Conservation (phyloP, 2,113 vertebrate species). For the Colinus virginianus region DNA sequence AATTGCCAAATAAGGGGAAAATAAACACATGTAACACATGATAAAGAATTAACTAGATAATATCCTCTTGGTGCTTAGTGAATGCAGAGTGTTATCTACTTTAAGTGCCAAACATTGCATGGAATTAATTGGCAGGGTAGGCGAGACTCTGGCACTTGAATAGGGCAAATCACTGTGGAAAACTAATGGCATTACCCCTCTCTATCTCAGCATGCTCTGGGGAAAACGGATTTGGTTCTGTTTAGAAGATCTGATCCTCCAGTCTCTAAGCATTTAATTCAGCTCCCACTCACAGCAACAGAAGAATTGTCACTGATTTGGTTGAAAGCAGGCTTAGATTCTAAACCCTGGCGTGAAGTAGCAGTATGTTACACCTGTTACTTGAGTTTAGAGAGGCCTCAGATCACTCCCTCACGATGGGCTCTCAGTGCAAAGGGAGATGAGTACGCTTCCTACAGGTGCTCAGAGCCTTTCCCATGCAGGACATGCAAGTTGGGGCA, state of each 20-base stretch:
- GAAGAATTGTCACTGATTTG: not conserved
- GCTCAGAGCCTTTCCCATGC: not conserved
- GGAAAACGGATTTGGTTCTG: not conserved
- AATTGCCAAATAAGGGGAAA: not conserved
- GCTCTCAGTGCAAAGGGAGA: not conserved
- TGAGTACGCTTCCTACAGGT: too few species aligned
- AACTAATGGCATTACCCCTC: not conserved
- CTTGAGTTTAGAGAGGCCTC: not conserved
- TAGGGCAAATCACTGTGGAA: not conserved
- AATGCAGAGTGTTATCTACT: not conserved
- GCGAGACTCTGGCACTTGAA: not conserved
- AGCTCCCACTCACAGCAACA: not conserved
- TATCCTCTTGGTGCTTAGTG: not conserved
- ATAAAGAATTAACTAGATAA: not conserved
- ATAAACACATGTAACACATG: not conserved
- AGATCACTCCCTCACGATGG: too few species aligned
- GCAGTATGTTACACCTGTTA: not conserved
- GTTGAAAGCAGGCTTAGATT: not conserved
- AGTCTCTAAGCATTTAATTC: not conserved
- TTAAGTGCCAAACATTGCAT: not conserved
- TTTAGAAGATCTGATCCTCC: not conserved
- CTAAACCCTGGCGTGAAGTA: not conserved
- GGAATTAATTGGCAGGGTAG: not conserved
- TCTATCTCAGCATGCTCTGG: not conserved
- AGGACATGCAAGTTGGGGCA: not conserved